Base-by-base conservation (phyloP, 2,113 vertebrate genomes). In the Upupa epops region DNA sequence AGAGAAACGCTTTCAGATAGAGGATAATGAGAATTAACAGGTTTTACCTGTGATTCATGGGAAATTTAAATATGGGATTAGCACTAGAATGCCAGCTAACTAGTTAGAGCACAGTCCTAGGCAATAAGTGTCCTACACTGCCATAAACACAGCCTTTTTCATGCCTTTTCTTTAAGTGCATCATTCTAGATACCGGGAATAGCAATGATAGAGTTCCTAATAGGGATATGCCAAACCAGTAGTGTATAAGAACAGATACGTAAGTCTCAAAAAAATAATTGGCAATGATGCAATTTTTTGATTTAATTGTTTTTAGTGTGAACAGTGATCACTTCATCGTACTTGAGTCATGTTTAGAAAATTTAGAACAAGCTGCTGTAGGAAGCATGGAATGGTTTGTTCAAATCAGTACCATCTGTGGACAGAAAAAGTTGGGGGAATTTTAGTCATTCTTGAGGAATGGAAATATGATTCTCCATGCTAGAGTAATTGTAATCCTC, bases 331-430 rank as follows among this genome's bases (percentile, higher is more conserved):
- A 40, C 94, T 97, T 97, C 95, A 97, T 97, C 96, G 93, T 89
- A 91, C 92, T 96, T 96, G 96, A 96, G 94, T 97, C 96, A 97
- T 96, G 94, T 97, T 97, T 95, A 91, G 94, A 97, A 97, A 98
- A 97, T 97, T 92, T 94, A 96, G 96, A n/a, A 95, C 93, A 98
- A 97, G 95, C 96, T 97, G 96, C 83, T 96, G 89, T 95, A 97
- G 96, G 97, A 97, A 97, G 90, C 96, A 97, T 92, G 97, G 96
- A 96, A 96, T 95, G 86, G 86, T 96, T 96, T 97, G 94, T 96
- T 97, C 96, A 98, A 98, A 97, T 97, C 95, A 96, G 88, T 96
- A 97, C 97, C 97, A 98, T 97, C 97, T 98, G 97, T 96, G 97
- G 74, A 51, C 64, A 96, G 93, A 97, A 95, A 96, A 96, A 90